Evolutionary conservation across 2,797 vertebrate species (phyloP).

Genomic region (Ceryle rudis): DNA sequence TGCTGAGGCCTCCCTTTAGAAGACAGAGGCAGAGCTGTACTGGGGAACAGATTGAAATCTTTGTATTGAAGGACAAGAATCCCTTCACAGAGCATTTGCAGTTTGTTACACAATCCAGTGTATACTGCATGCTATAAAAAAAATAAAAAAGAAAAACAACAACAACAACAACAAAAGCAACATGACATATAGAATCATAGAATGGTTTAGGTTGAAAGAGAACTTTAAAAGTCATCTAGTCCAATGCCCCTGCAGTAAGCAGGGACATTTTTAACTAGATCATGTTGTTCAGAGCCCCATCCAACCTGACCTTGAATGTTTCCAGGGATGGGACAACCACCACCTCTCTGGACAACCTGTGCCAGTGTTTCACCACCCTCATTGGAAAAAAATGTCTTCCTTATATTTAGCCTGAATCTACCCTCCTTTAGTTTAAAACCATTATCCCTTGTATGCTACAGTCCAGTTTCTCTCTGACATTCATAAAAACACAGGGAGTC

Average conservation of each 20-base stretch:
- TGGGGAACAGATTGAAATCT: not conserved
- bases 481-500: not conserved
- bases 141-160: not conserved
- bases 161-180: not conserved
- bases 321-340: not conserved
- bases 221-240: not conserved
- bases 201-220: not conserved
- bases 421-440: not conserved
- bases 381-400: not conserved
- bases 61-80: conserved; percentile 7
- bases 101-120: not conserved
- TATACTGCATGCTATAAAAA: not conserved
- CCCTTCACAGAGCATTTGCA: not conserved
- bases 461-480: not conserved
- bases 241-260: not conserved
- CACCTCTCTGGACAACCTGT: not conserved
- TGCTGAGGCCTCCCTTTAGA: conserved; percentile 49
- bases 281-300: not conserved
- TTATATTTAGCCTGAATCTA: not conserved
- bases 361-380: not conserved
- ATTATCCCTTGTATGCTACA: not conserved
- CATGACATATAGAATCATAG: not conserved
- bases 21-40: not conserved
- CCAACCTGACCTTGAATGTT: not conserved
- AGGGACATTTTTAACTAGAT: not conserved